Base-by-base conservation (phyloP, 2,888 invertebrate genomes). In the Acronicta aceris region DNA sequence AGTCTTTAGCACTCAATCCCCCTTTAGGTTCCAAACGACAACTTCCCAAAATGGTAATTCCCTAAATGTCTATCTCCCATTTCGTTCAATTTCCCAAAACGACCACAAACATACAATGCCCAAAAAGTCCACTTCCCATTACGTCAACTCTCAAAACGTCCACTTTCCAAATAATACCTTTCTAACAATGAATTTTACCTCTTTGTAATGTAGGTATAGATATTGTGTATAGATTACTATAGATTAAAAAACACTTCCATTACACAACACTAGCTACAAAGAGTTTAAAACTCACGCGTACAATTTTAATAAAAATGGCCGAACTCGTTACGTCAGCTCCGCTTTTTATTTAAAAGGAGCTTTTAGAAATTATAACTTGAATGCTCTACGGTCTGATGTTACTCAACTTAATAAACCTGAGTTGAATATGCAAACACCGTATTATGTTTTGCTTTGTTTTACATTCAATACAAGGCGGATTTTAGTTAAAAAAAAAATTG, bases 331-430 rank as follows among this genome's bases (percentile, higher is more conserved):
- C 46, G 36, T 46, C 43, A 41, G 4, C 43, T 53, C 21, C 41
- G 33, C 49, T 75, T 48, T 66, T 66, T 42, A 47, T 46, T 41
- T 13, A 55, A 72, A 41, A 51, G 27, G 36, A 59, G 63, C 36
- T 59, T 64, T 61, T 45, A 51, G 17, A 27, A 54, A 68, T 59
- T 56, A 60, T 62, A 49, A 71, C 41, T 71, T 64, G 13, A 36
- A 69, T 62, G 47, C 16, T 49, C 12, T 10, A 45, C 41, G 2
- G 33, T 33, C 10, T 43, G 7, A 3, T 25, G 36, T n/a, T 38
- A n/a, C 38, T 38, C 38, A 38, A 38, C n/a, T 38, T 38, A n/a
- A 46, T 46, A 46, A 55, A 27, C 46, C 46, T 47, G 15, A 21
- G 16, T 15, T 36, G 33, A 49, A 49, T 63, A 12, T 47, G 16